Percentiles rank a stretch among this genome's conserved stretches.
Evolutionary conservation across 2,797 vertebrate species (phyloP).

Genomic region (Chloroceryle inda): DNA sequence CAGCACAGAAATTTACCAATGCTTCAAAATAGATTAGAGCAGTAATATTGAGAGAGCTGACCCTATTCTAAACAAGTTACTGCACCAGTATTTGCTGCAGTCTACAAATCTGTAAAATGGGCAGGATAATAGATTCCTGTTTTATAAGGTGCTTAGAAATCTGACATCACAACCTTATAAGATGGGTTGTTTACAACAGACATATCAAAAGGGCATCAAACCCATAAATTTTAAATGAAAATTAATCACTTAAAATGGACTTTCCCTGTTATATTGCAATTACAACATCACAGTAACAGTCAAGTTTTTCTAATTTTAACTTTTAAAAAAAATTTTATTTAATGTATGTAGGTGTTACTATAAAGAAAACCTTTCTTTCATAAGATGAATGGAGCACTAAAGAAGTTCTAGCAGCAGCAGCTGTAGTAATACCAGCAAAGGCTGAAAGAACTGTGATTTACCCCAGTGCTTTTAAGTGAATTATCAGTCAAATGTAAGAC

Average conservation of each 20-base stretch:
- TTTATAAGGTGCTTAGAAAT: background rate
- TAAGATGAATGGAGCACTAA: conserved; percentile 20
- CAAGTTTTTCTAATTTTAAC: background rate
- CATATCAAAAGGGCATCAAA: background rate
- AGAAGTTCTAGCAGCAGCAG: background rate
- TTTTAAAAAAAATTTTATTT: background rate
- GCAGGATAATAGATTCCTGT: background rate
- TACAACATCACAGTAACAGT: background rate
- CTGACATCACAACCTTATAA: background rate
- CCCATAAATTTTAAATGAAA: background rate
- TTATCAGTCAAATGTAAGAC: background rate
- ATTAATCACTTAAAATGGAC: background rate
- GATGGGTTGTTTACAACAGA: background rate
- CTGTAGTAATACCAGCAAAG: background rate
- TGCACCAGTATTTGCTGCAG: conserved; percentile 13
- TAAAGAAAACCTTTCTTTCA: background rate
- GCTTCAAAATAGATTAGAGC: conserved; percentile 23
- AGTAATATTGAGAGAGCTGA: background rate
- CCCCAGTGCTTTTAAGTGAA: background rate
- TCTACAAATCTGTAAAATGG: conserved; percentile 25
- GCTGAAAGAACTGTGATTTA: background rate
- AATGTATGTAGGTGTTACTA: background rate
- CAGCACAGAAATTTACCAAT: conserved; percentile 37
- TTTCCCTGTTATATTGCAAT: background rate
- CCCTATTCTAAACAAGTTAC: background rate